Evolutionary conservation across 2,888 invertebrate genomes (phyloP).

Genomic region (Philereme transversata): DNA sequence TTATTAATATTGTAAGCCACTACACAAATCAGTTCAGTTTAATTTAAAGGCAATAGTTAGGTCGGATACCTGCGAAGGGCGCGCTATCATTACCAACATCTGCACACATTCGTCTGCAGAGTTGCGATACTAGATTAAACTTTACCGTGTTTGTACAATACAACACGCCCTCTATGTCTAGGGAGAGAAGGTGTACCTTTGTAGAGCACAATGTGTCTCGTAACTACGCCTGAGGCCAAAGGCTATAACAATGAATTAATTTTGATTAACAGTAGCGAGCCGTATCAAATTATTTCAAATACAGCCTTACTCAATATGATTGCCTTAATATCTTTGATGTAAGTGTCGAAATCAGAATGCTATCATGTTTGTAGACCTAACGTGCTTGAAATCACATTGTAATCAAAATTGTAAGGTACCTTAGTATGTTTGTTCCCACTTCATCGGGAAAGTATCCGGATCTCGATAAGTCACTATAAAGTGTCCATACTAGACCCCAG

Average conservation of each 20-base stretch:
- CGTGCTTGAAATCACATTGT: too few relatives aligned
- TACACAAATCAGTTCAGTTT: background rate
- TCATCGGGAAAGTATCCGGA: too few relatives aligned
- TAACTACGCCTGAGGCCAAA: constrained; percentile 1
- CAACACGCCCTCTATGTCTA: background rate
- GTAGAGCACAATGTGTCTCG: constrained; percentile 1
- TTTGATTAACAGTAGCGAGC: background rate
- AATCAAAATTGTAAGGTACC: too few relatives aligned
- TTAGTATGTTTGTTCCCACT: too few relatives aligned
- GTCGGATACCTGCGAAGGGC: background rate
- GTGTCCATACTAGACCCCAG: too few relatives aligned
- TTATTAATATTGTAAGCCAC: background rate
- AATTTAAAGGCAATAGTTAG: background rate
- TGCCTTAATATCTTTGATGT: background rate
- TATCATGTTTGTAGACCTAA: too few relatives aligned
- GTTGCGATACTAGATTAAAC: constrained; percentile 14
- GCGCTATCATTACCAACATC: constrained; percentile 8
- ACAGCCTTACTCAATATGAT: background rate
- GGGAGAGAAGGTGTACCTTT: background rate
- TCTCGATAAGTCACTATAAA: too few relatives aligned
- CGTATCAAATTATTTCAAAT: background rate
- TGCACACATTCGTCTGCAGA: constrained; percentile 16
- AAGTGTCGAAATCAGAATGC: too few relatives aligned
- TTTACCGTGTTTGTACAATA: constrained; percentile 22
- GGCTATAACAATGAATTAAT: constrained; percentile 8